Base-by-base conservation (phyloP, 2,113 vertebrate genomes). In the Mungos mungo region DNA sequence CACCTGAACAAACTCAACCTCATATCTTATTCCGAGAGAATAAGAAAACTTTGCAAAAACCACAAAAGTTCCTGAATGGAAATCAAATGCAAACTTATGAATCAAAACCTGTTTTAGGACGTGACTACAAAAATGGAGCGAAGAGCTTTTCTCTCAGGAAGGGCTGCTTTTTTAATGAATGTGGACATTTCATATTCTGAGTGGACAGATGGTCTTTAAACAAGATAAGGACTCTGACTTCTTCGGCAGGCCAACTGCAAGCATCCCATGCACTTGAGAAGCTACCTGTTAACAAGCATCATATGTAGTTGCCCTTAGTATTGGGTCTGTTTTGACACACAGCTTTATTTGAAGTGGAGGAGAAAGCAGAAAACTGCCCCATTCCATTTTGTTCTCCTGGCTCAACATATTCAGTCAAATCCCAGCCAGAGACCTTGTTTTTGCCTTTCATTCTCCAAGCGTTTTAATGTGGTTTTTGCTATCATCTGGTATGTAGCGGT, bases 1-100 rank as follows among this genome's bases (percentile, higher is more conserved):
- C 98, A 98, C 98, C 98, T 98, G 98, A 98, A 98, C 98, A 98
- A 98, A 98, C 98, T 65, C 68, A 96, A 98, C 96, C 95, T 98
- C 98, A 60, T 98, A 96, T 98, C 98, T 98, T 97, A 98, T 98
- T 99, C 97, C 84, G 98, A 98, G 96, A 97, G 96, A 98, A 97
- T 92, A 98, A 97, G 98, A 98, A 98, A 98, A 98, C 98, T 98
- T 98, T 86, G 96, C 88, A 93, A 97, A 98, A 98, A 45, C 93
- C 93, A 95, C 97, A 96, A 16, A 98, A 98, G 98, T 98, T 98
- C 94, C 96, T 94, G 95, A 97, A 86, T 98, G 96, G 96, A 98
- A 98, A 97, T 98, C 96, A 98, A 90, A 98, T 96, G 95, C 92
- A 97, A 98, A 97, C 95, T 93, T 97, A 84, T 33, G 80, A 90